Base-by-base conservation (phyloP, 1,140 invertebrate species). In the Antheraea mylitta region DNA sequence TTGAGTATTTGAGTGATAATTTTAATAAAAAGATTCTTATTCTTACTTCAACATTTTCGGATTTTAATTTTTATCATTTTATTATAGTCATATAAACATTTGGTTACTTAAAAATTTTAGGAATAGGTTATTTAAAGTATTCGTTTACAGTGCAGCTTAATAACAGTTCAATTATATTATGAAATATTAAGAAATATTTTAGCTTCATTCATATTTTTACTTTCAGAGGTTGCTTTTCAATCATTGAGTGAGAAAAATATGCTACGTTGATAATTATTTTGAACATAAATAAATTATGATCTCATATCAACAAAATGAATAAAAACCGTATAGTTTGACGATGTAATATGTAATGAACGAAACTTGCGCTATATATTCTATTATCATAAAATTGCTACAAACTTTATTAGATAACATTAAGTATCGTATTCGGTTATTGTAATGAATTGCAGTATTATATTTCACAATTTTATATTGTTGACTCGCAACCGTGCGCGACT, bases 131-230 rank as follows among this genome's bases (percentile, higher is more conserved):
- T 9, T 42, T 42, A 42, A 9, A 42, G 11, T 42, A 42, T 42
- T 42, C 11, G 38, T 11, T 0, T 42, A 42, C 38, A 42, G 0
- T 53, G 72, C 66, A 58, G 61, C 63, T 45, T 69, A 63, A 37
- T 16, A 37, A 30, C 61, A 9, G 13, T n/a, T 63, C 11, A 63
- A 63, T 63, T 37, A n/a, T 63, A 37, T 63, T 53, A 53, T 53
- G 2, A n/a, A 16, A 53, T 53, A 53, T 13, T 30, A 4, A 13
- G 0, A 53, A 53, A 53, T 53, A 16, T 11, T 53, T 11, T 11
- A 42, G 22, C 22, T 30, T n/a, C n/a, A n/a, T n/a, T n/a, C n/a
- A 30, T 30, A 30, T 30, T 30, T 30, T 30, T 2, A 30, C 22
- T 30, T 30, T 30, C 4, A 30, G 4, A 30, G 22, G 22, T 30